These are phyloP conservation scores for Copidosoma aretas DNA, from an alignment of 2,888 invertebrate species.

Conservation along the genomic window DNA sequence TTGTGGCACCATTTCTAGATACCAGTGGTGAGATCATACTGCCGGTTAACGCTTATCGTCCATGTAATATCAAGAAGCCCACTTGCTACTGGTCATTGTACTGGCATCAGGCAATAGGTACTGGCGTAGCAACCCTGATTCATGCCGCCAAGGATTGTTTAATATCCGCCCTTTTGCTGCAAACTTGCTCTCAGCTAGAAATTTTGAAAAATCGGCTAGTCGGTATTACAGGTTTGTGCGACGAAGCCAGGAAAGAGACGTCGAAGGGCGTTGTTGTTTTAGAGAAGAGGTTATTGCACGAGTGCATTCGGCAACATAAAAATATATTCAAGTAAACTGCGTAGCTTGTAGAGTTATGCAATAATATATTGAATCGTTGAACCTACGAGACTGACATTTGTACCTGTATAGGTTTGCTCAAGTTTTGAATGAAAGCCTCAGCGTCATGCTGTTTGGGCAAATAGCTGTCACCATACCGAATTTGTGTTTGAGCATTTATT, in stretches of 20 bases:
- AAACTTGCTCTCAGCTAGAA: slow-evolving; percentile 51
- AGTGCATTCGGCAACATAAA: slow-evolving; percentile 34
- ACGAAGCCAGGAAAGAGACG: background rate
- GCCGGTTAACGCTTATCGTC: slow-evolving; percentile 39
- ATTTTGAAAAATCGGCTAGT: slow-evolving; percentile 47
- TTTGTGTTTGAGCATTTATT: slow-evolving; percentile 37
- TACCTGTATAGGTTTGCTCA: slow-evolving; percentile 22
- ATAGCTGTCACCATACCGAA: slow-evolving; percentile 37
- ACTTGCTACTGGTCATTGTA: slow-evolving; percentile 41
- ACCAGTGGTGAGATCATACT: slow-evolving; percentile 21
- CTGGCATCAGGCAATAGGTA: slow-evolving; percentile 42
- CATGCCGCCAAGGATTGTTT: slow-evolving; percentile 51
- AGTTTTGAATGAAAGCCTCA: slow-evolving; percentile 29
- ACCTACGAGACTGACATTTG: background rate
- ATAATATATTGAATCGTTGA: too few relatives aligned
- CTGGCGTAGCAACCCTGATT: slow-evolving; percentile 39
- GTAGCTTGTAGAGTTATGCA: too few relatives aligned
- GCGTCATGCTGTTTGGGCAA: slow-evolving; percentile 37
- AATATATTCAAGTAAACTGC: slow-evolving; percentile 35
- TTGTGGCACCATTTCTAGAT: slow-evolving; percentile 30
- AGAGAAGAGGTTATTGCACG: slow-evolving; percentile 19
- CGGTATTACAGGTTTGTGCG: slow-evolving; percentile 9
- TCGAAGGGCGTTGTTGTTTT: background rate
- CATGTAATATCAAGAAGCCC: slow-evolving; percentile 30
- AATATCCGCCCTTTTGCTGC: slow-evolving; percentile 47